These are phyloP conservation scores for Galerucella pusilla DNA, from an alignment of 2,888 invertebrate species.

Conservation along the genomic window DNA sequence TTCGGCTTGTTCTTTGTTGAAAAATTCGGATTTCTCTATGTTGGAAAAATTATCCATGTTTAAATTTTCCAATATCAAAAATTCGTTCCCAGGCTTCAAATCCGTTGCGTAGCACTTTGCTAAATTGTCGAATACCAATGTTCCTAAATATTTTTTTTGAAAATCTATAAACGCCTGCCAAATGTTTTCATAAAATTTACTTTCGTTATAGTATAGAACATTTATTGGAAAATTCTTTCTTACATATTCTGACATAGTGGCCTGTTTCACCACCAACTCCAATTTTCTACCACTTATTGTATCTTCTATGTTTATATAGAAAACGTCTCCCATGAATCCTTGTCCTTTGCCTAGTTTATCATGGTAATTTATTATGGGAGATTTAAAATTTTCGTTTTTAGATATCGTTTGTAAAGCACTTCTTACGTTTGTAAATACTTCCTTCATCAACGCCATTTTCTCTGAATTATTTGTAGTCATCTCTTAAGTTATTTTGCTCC, in stretches of 20 bases:
- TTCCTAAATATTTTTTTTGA: not conserved
- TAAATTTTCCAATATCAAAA: conserved; percentile 40
- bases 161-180: conserved; percentile 25
- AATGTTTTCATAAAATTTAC: conserved; percentile 28
- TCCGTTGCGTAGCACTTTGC: conserved; percentile 25
- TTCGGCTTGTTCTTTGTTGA: conserved; percentile 44
- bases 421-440: not conserved
- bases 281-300: conserved; percentile 17
- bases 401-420: conserved; percentile 10
- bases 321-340: conserved; percentile 37
- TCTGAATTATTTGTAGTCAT: not conserved
- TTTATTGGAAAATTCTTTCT: conserved; percentile 30
- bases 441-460: not conserved
- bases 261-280: conserved; percentile 30
- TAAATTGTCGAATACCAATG: conserved; percentile 15
- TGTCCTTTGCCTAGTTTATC: conserved; percentile 25
- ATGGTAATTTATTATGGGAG: not conserved
- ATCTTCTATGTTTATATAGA: conserved; percentile 25
- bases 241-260: conserved; percentile 20
- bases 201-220: conserved; percentile 33
- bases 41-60: conserved; percentile 24
- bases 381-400: conserved; percentile 1
- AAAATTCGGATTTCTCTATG: conserved; percentile 7
- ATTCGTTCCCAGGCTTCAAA: conserved; percentile 30
- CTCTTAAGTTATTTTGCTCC: not conserved